Evolutionary conservation across 2,113 vertebrate species (phyloP).

Genomic region (Thunnus thynnus): DNA sequence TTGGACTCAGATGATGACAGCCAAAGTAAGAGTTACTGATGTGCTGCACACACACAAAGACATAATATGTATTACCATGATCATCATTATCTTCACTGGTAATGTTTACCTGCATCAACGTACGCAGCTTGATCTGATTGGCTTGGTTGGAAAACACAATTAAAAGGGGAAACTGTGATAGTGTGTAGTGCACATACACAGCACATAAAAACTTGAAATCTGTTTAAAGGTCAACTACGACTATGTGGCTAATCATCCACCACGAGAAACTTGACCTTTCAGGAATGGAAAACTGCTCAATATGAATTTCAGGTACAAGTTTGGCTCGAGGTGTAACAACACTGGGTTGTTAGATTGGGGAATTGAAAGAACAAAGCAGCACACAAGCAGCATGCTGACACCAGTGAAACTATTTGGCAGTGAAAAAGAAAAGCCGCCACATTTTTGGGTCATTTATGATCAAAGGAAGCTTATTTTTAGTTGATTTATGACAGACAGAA

Average conservation of each 20-base stretch:
- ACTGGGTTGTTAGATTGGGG: neutral
- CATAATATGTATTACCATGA: neutral
- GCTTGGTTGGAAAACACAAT: neutral
- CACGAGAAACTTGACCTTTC: neutral
- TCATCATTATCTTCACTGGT: neutral
- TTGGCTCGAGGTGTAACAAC: neutral
- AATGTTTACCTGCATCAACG: neutral
- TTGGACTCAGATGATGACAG: slow-evolving; percentile 59
- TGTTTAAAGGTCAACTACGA: slow-evolving; percentile 8
- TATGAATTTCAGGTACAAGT: neutral
- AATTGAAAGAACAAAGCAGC: slow-evolving; percentile 1
- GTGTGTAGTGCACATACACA: neutral
- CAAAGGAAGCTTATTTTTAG: slow-evolving; percentile 27
- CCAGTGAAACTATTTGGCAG: slow-evolving; percentile 1
- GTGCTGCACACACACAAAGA: slow-evolving; percentile 1
- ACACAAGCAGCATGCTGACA: slow-evolving; percentile 4
- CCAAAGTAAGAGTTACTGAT: slow-evolving; percentile 71
- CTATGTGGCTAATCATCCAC: neutral
- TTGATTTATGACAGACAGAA: neutral
- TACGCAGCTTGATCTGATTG: neutral
- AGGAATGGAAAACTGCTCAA: neutral
- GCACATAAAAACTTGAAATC: neutral
- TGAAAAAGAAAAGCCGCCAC: neutral
- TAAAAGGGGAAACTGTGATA: too few species aligned
- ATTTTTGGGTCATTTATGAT: slow-evolving; percentile 16